phyloP scores from a whole-genome alignment of 2,888 invertebrate species.

The Syrista parreyssii region DNA sequence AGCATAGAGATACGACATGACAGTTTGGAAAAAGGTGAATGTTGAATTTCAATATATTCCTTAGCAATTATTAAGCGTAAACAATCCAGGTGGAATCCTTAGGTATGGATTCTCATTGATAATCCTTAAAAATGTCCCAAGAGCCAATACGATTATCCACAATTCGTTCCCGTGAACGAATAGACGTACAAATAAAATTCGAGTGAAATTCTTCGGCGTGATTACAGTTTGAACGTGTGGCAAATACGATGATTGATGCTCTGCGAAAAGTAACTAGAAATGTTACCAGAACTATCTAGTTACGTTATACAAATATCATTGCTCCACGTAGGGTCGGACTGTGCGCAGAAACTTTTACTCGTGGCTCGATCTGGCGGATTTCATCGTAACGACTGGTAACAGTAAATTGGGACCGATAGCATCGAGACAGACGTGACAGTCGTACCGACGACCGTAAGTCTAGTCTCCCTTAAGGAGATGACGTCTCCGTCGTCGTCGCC shows the following conservation, averaged over 20 bases:
- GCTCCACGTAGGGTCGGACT: too few relatives aligned
- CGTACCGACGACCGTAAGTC: too few relatives aligned
- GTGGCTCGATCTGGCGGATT: too few relatives aligned
- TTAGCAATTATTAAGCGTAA: not conserved
- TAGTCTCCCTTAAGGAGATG: too few relatives aligned
- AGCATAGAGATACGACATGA: too few relatives aligned
- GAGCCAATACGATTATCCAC: not conserved
- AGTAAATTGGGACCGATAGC: too few relatives aligned
- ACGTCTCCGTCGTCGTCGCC: too few relatives aligned
- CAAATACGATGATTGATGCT: not conserved
- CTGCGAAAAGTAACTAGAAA: not conserved
- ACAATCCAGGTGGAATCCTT: not conserved
- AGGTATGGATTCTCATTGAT: not conserved
- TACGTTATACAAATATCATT: not conserved
- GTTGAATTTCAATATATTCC: not conserved
- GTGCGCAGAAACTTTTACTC: too few relatives aligned
- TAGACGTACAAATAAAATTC: too few relatives aligned
- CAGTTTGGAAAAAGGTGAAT: not conserved
- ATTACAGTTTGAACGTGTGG: not conserved
- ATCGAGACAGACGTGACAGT: too few relatives aligned
- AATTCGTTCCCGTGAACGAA: not conserved
- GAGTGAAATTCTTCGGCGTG: not conserved
- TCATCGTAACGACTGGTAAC: too few relatives aligned
- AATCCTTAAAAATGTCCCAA: not conserved
- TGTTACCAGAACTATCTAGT: not conserved